Base-by-base conservation (phyloP, 2,797 vertebrate genomes). In the Buceros bicornis region DNA sequence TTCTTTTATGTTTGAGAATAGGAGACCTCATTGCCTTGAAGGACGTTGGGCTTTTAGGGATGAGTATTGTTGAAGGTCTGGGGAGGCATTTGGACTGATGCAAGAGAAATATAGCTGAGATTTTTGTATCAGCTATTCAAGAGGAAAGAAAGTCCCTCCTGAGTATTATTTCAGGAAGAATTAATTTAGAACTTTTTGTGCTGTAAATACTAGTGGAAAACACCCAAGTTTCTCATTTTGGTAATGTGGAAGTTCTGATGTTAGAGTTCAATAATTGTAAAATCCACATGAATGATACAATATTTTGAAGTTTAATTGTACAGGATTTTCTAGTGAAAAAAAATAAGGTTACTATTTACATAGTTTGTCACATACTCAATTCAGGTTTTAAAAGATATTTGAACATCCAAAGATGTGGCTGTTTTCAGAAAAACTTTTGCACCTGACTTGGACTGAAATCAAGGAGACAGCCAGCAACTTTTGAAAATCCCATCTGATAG, bases 401-500 rank as follows among this genome's bases (percentile, higher is more conserved):
- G 60, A 56, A 77, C 40, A 89, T 82, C 53, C 57, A 85, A 94
- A 89, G 56, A 84, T 71, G 15, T 35, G 25, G 4, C 43, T 93
- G 76, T 35, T 95, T 89, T 81, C 56, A 6, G 6, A 48, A 94
- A 89, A 87, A 37, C 58, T 50, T 80, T 60, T 60, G 64, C 87
- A 91, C 82, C 84, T 97, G 87, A 94, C 83, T 96, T 96, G 91
- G 87, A 89, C 40, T 72, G 78, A 93, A 95, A 97, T 95, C 94
- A 95, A 96, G 81, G 73, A 92, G 58, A 65, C 66, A 82, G 67
- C 5, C n/a, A 72, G 54, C 35, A 81, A 92, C 83, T 93, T 91
- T 37, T 92, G 87, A 95, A 97, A 95, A 66, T 95, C 71, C 16
- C 76, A 85, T 35, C 89, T 92, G 94, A 89, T 87, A 92, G 71